These are phyloP conservation scores for Dendrocopos noguchii DNA, from an alignment of 2,113 vertebrate genomes.

Conservation along the genomic window DNA sequence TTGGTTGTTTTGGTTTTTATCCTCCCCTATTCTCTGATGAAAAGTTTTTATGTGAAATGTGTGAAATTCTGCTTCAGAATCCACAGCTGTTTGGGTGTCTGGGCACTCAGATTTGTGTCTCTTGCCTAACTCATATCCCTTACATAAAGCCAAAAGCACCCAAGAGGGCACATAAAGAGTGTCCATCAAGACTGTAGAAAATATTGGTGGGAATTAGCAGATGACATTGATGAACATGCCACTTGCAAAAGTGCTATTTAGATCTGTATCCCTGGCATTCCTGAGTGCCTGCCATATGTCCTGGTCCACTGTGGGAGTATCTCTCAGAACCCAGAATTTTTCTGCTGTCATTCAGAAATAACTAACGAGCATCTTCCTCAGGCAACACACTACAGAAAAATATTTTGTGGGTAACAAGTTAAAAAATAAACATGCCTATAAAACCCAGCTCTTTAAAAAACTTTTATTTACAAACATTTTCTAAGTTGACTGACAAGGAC, in stretches of 20 bases:
- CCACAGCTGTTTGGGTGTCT: not conserved
- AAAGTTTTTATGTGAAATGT: not conserved
- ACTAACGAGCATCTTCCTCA: not conserved
- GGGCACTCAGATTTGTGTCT: not conserved
- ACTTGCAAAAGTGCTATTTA: not conserved
- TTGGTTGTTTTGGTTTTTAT: not conserved
- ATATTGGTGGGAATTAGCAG: not conserved
- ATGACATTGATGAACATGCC: not conserved
- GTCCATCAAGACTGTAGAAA: not conserved
- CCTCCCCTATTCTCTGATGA: not conserved
- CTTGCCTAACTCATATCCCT: not conserved
- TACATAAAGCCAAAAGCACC: not conserved
- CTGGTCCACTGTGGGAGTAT: not conserved
- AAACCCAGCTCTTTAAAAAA: not conserved
- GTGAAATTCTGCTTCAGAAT: not conserved
- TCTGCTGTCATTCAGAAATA: not conserved
- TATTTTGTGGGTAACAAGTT: not conserved
- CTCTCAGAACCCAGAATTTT: not conserved
- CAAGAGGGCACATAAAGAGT: not conserved
- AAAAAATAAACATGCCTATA: not conserved
- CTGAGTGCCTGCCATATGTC: not conserved
- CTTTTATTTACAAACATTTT: not conserved
- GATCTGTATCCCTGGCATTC: not conserved
- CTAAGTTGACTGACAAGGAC: not conserved
- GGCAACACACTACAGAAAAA: not conserved